These are phyloP conservation scores for Protaetia brevitarsis DNA, from an alignment of 1,140 invertebrate genomes.

Conservation along the genomic window DNA sequence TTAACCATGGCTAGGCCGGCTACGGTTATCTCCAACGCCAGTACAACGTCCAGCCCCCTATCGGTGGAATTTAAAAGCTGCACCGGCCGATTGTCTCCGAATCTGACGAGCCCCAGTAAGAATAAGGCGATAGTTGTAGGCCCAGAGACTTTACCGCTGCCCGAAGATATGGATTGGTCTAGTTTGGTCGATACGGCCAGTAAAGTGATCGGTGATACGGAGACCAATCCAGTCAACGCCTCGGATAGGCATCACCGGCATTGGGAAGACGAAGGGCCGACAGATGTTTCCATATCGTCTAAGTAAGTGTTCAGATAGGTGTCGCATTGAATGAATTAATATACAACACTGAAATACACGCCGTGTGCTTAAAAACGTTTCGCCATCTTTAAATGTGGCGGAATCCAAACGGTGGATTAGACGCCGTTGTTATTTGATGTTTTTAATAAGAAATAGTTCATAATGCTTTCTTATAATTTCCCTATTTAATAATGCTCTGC, in stretches of 20 bases:
- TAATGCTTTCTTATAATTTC: no score
- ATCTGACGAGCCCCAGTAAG: slow-evolving; percentile 34
- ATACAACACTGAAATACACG: no score
- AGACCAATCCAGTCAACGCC: slow-evolving; percentile 21
- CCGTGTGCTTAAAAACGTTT: no score
- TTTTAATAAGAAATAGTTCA: no score
- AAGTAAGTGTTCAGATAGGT: slow-evolving; percentile 48
- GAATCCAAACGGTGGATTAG: no score
- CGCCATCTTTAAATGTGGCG: no score
- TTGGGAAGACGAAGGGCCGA: slow-evolving; percentile 45
- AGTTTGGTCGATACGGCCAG: slow-evolving; percentile 74
- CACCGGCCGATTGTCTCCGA: slow-evolving; percentile 46
- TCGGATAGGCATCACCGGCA: slow-evolving; percentile 34
- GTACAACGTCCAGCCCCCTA: slow-evolving; percentile 60
- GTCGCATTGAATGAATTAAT: no score
- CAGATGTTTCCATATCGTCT: slow-evolving; percentile 47
- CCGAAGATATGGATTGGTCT: slow-evolving; percentile 72
- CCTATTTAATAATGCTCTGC: no score
- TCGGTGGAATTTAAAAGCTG: slow-evolving; percentile 40
- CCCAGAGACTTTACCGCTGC: slow-evolving; percentile 52
- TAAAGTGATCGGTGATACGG: slow-evolving; percentile 49
- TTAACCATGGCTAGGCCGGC: slow-evolving; percentile 69
- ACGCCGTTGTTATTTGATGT: no score
- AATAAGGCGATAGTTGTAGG: slow-evolving; percentile 31
- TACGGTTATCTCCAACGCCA: slow-evolving; percentile 67